Evolutionary conservation across 1,140 invertebrate genomes (phyloP).

Genomic region (Aphis craccivora): DNA sequence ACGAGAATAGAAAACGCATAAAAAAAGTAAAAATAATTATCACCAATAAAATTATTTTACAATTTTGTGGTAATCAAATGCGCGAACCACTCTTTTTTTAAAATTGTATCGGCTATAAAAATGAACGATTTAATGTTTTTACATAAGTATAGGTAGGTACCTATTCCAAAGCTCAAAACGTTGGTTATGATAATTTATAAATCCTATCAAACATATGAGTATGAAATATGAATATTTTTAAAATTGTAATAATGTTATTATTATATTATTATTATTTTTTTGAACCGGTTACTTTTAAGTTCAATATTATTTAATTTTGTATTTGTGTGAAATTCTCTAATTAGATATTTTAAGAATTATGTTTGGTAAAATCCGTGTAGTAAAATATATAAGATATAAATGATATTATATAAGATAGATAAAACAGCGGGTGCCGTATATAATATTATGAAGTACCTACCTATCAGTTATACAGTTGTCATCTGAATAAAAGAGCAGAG

Average conservation of each 20-base stretch:
- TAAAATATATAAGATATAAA: no score
- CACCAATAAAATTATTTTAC: not conserved
- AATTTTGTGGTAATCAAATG: not conserved
- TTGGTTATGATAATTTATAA: not conserved
- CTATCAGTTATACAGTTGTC: no score
- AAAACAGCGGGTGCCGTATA: no score
- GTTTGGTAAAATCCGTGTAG: no score
- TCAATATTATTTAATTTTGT: no score
- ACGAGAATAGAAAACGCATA: constrained; percentile 27
- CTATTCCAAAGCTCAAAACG: not conserved
- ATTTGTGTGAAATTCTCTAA: no score
- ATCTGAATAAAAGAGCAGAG: no score
- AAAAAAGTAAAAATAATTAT: constrained; percentile 12
- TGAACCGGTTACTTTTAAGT: not conserved
- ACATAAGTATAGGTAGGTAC: not conserved
- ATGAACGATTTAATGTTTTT: not conserved
- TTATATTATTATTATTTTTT: not conserved
- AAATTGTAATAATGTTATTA: not conserved
- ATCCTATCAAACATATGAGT: not conserved
- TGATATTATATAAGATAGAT: no score
- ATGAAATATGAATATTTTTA: not conserved
- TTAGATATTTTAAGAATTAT: no score
- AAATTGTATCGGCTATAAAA: not conserved
- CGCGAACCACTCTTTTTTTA: no score
- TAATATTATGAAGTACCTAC: no score